Conservation (phyloP, 2,888 invertebrate species). For the Sarcophaga rosellei region DNA sequence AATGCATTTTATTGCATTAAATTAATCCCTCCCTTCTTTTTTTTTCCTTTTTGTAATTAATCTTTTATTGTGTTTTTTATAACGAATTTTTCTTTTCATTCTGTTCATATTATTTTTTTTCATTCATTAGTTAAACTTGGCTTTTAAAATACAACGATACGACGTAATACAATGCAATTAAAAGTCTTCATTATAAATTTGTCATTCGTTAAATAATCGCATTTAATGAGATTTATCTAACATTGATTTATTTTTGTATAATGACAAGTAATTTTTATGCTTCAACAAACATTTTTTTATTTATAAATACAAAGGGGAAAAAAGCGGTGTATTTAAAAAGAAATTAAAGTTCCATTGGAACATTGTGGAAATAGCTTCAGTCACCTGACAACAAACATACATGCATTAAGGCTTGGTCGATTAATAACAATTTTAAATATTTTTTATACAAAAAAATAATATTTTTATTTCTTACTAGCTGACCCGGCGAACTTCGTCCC, state of each 20-base stretch:
- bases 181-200: constrained; percentile 10
- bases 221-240: constrained; percentile 19
- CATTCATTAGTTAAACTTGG: constrained; percentile 7
- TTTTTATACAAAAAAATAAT: no score
- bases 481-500: no score
- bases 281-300: constrained; percentile 6
- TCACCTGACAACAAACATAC: neutral
- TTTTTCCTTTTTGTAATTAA: constrained; percentile 35
- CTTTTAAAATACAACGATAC: constrained; percentile 12
- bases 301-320: neutral
- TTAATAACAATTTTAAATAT: neutral
- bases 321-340: neutral
- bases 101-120: constrained; percentile 15
- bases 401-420: neutral
- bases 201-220: constrained; percentile 21
- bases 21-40: neutral
- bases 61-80: neutral
- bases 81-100: neutral
- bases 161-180: constrained; percentile 4
- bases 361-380: neutral
- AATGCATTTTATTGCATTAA: constrained; percentile 32
- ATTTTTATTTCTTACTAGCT: no score
- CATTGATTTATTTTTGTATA: neutral
- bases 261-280: constrained; percentile 31
- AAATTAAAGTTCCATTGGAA: neutral